These are phyloP conservation scores for Lasioglossum villosulum DNA, from an alignment of 2,888 invertebrate genomes.

Conservation along the genomic window DNA sequence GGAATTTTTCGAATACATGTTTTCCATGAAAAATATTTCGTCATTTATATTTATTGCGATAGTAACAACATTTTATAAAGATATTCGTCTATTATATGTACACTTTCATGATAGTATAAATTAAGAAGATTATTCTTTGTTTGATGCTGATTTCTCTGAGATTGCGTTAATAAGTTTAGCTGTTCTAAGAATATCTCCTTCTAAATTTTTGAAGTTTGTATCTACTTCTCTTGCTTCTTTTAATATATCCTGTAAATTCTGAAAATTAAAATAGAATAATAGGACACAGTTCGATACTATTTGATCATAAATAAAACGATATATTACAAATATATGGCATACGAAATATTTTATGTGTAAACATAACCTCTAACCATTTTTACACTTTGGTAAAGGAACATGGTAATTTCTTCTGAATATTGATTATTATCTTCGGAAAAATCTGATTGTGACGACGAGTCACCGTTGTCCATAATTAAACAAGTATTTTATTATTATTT, in stretches of 20 bases:
- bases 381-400: constrained; percentile 32
- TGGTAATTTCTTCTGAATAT: constrained; percentile 2
- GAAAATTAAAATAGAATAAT: constrained; percentile 8
- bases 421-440: background rate
- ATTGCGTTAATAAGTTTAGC: constrained; percentile 34
- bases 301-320: background rate
- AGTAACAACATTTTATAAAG: background rate
- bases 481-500: constrained; percentile 11
- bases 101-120: background rate
- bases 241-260: constrained; percentile 40
- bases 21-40: background rate
- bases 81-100: background rate
- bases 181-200: constrained; percentile 12
- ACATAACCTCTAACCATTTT: constrained; percentile 57
- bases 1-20: background rate
- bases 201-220: constrained; percentile 28
- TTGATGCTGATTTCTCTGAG: background rate
- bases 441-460: background rate
- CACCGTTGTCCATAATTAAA: constrained; percentile 5
- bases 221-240: constrained; percentile 7
- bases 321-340: background rate
- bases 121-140: background rate
- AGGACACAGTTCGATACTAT: background rate
- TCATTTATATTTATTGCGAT: background rate
- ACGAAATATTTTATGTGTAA: constrained; percentile 7